Percentiles rank a stretch among this genome's conserved stretches.
phyloP scores from a whole-genome alignment of 2,113 vertebrate species.

The Anguilla japonica region DNA sequence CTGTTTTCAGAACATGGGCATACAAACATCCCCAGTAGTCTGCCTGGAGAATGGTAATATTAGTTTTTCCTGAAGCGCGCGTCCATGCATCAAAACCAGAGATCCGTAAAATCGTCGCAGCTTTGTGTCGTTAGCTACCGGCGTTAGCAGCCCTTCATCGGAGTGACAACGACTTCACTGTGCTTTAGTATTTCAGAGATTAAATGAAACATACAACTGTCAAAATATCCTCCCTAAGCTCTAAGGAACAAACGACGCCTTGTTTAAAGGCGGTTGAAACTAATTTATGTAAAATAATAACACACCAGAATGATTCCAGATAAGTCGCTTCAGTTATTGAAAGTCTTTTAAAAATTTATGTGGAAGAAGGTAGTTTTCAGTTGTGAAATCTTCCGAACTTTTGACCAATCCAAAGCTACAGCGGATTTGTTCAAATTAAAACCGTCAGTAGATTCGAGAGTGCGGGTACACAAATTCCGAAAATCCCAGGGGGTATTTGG shows the following conservation, averaged over 20 bases:
- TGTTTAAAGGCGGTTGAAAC: slow-evolving; percentile 3
- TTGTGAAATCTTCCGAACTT: not conserved
- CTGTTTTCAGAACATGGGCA: not conserved
- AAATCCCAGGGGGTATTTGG: slow-evolving; percentile 13
- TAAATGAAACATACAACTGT: slow-evolving; percentile 1
- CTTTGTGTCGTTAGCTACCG: not conserved
- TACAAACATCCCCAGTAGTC: not conserved
- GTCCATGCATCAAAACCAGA: slow-evolving; percentile 7
- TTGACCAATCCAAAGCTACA: not conserved
- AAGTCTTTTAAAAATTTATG: not conserved
- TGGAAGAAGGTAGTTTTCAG: not conserved
- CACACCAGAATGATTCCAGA: not conserved
- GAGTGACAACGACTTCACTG: not conserved
- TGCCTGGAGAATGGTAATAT: not conserved
- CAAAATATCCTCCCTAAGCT: not conserved
- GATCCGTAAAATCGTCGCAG: not conserved
- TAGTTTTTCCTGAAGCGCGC: not conserved
- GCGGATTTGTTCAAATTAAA: not conserved
- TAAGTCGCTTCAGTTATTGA: not conserved
- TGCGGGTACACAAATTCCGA: slow-evolving; percentile 11
- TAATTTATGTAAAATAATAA: not conserved
- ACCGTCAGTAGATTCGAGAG: not conserved
- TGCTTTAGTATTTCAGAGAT: slow-evolving; percentile 7
- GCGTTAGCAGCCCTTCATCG: not conserved
- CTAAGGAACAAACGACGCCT: not conserved